Conservation (phyloP, 2,888 invertebrate genomes). For the Folsomia candida region DNA sequence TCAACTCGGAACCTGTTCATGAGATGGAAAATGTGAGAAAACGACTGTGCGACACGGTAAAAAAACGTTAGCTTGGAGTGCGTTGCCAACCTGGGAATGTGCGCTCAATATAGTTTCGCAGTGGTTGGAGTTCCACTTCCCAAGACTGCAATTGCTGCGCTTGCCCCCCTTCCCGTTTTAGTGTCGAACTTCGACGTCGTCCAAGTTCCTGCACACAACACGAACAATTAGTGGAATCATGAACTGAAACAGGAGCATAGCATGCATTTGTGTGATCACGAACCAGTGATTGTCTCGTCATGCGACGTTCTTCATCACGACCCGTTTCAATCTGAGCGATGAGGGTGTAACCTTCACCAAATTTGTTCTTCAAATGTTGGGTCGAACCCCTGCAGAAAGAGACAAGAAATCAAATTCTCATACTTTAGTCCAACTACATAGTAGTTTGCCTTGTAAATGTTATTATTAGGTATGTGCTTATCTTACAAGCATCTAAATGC, state of each 20-base stretch:
- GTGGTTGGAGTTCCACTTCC: conserved; percentile 46
- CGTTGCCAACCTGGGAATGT: conserved; percentile 39
- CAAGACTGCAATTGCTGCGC: conserved; percentile 32
- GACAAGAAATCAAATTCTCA: no score
- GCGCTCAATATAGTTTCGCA: conserved; percentile 46
- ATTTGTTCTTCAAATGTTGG: conserved; percentile 74
- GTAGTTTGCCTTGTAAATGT: neutral
- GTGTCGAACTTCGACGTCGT: conserved; percentile 27
- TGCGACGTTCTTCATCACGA: conserved; percentile 32
- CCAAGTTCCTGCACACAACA: conserved; percentile 33
- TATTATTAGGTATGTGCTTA: neutral
- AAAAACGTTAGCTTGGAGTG: neutral
- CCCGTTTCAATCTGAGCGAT: conserved; percentile 58
- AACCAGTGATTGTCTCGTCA: conserved; percentile 39
- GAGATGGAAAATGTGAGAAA: neutral
- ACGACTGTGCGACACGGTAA: neutral
- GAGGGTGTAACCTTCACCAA: conserved; percentile 64
- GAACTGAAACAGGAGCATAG: conserved; percentile 65
- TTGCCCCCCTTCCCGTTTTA: neutral
- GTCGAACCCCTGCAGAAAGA: no score
- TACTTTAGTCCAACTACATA: no score
- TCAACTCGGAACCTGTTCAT: conserved; percentile 43
- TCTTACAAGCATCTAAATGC: conserved; percentile 54
- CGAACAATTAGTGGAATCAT: conserved; percentile 20
- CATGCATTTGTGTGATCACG: no score